These are phyloP conservation scores for Bellardia pandia DNA, from an alignment of 2,888 invertebrate genomes.

Conservation along the genomic window DNA sequence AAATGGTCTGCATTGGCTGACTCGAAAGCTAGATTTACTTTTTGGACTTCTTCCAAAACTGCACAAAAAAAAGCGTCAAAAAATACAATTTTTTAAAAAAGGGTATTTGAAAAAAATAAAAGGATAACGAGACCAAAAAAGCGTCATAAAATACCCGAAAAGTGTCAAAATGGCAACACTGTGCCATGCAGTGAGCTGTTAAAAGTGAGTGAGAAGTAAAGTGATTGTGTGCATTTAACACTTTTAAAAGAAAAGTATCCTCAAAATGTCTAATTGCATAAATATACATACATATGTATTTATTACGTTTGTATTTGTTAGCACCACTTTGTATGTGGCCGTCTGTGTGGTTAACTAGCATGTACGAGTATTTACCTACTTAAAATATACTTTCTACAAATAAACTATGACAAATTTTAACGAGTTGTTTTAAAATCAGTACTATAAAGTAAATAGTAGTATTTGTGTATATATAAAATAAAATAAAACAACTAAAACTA, in stretches of 20 bases:
- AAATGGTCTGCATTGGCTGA: no score
- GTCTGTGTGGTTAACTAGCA: background rate
- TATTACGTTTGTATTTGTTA: background rate
- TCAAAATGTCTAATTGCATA: slow-evolving; percentile 39
- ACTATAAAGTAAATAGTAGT: slow-evolving; percentile 17
- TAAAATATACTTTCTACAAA: slow-evolving; percentile 69
- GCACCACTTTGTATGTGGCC: slow-evolving; percentile 15
- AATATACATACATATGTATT: slow-evolving; percentile 1
- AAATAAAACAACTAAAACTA: slow-evolving; percentile 43
- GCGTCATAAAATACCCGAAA: no score
- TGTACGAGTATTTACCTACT: slow-evolving; percentile 42
- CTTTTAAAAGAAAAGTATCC: slow-evolving; percentile 54
- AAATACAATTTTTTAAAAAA: no score
- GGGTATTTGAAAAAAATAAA: no score
- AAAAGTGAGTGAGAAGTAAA: background rate
- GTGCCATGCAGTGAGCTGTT: background rate
- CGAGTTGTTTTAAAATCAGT: slow-evolving; percentile 45
- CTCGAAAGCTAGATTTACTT: no score
- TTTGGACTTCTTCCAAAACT: no score
- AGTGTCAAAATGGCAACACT: no score
- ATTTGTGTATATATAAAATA: slow-evolving; percentile 1
- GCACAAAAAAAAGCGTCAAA: no score
- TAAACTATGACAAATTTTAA: slow-evolving; percentile 70
- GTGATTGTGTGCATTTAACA: slow-evolving; percentile 40
- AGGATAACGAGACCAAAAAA: no score